Evolutionary conservation across 2,113 vertebrate species (phyloP).

Genomic region (Brevimyrus niger): DNA sequence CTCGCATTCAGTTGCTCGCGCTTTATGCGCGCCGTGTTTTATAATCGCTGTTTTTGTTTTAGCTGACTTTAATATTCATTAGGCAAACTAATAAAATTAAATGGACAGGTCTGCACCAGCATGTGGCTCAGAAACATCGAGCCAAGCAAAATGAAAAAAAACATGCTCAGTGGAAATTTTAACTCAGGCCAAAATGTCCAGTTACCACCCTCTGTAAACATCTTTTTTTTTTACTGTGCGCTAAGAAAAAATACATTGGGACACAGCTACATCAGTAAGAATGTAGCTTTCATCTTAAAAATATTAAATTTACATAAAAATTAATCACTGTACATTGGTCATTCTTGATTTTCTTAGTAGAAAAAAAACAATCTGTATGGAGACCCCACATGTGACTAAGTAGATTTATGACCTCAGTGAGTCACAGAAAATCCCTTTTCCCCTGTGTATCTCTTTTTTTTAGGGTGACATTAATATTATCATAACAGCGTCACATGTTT

Average conservation of each 20-base stretch:
- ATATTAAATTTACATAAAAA: not conserved
- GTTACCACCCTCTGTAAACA: not conserved
- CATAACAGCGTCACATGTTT: not conserved
- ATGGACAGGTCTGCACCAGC: not conserved
- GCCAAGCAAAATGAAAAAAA: not conserved
- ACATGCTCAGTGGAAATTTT: not conserved
- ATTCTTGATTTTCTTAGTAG: not conserved
- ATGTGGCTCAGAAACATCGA: not conserved
- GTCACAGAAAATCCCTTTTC: constrained; percentile 16
- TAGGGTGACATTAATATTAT: constrained; percentile 1
- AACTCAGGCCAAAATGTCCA: not conserved
- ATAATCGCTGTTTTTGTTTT: not conserved
- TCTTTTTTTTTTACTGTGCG: not conserved
- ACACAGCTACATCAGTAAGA: not conserved
- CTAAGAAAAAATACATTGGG: not conserved
- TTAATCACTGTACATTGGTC: not conserved
- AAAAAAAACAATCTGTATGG: not conserved
- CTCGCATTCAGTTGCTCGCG: too few species aligned
- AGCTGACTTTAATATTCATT: not conserved
- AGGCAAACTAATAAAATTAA: not conserved
- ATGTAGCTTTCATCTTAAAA: not conserved
- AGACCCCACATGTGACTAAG: constrained; percentile 21
- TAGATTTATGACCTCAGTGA: constrained; percentile 25
- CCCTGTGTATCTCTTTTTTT: not conserved
- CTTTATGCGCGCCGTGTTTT: not conserved